phyloP scores from a whole-genome alignment of 2,113 vertebrate species.

The Pelvicachromis taeniatus region DNA sequence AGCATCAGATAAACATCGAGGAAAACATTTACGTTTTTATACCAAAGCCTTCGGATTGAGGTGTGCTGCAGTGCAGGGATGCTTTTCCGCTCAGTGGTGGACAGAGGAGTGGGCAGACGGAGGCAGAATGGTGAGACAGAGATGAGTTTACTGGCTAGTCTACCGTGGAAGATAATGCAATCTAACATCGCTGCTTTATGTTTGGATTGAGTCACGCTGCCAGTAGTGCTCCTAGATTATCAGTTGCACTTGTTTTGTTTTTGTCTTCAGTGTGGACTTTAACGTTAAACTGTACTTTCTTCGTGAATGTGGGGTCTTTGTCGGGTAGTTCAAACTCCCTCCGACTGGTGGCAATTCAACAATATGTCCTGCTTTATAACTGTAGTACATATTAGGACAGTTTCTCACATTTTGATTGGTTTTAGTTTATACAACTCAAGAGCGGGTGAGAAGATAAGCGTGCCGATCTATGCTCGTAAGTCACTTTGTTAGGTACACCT shows the following conservation, averaged over 20 bases:
- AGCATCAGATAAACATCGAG: background rate
- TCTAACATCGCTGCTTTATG: background rate
- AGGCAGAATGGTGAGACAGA: slow-evolving; percentile 65
- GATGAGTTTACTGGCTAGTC: background rate
- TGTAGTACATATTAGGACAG: background rate
- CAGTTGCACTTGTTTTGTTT: background rate
- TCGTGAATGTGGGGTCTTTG: background rate
- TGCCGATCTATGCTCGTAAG: background rate
- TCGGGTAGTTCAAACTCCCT: background rate
- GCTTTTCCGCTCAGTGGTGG: slow-evolving; percentile 71
- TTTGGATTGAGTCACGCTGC: background rate
- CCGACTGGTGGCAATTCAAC: background rate
- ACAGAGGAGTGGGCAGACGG: slow-evolving; percentile 57
- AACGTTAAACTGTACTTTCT: background rate
- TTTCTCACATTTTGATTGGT: background rate
- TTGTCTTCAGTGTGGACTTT: background rate
- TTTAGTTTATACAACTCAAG: background rate
- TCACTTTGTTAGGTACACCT: background rate
- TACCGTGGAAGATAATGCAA: background rate
- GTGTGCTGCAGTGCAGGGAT: slow-evolving; percentile 16
- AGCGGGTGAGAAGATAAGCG: background rate
- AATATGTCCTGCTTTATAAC: background rate
- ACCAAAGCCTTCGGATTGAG: background rate
- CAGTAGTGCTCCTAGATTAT: background rate
- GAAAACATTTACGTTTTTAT: background rate